Evolutionary conservation across 2,113 vertebrate species (phyloP).

Genomic region (Ia io): DNA sequence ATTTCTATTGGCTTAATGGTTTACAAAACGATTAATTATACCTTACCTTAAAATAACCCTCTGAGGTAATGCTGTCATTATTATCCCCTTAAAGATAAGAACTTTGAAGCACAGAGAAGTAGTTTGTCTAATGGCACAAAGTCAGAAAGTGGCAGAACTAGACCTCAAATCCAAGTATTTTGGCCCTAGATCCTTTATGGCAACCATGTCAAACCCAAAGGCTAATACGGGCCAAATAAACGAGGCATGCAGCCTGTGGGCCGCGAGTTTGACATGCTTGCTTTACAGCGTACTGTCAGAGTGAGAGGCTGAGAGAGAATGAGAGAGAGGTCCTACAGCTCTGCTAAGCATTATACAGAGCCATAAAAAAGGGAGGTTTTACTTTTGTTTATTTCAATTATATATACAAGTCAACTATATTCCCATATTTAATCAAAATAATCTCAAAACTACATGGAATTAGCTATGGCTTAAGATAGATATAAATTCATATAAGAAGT

Average conservation of each 20-base stretch:
- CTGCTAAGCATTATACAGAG: not conserved
- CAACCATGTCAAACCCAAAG: too few relatives aligned
- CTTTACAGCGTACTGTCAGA: not conserved
- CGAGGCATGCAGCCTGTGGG: too few relatives aligned
- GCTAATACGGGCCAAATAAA: too few relatives aligned
- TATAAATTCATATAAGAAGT: not conserved
- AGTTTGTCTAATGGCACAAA: not conserved
- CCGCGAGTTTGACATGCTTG: too few relatives aligned
- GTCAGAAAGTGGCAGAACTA: not conserved
- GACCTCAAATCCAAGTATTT: not conserved
- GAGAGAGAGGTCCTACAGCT: not conserved
- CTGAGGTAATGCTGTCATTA: not conserved
- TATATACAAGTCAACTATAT: not conserved
- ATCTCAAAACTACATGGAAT: not conserved
- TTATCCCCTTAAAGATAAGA: not conserved
- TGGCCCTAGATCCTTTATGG: not conserved
- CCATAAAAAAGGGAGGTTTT: not conserved
- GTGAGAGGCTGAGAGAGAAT: too few relatives aligned
- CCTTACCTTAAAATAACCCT: constrained; percentile 8
- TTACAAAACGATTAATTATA: not conserved
- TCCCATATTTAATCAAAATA: constrained; percentile 37
- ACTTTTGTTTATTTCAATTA: constrained; percentile 18
- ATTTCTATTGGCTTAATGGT: constrained; percentile 27
- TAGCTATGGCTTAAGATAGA: not conserved
- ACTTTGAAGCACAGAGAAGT: not conserved